Evolutionary conservation across 2,113 vertebrate species (phyloP).

Genomic region (Heterotilapia buettikoferi): DNA sequence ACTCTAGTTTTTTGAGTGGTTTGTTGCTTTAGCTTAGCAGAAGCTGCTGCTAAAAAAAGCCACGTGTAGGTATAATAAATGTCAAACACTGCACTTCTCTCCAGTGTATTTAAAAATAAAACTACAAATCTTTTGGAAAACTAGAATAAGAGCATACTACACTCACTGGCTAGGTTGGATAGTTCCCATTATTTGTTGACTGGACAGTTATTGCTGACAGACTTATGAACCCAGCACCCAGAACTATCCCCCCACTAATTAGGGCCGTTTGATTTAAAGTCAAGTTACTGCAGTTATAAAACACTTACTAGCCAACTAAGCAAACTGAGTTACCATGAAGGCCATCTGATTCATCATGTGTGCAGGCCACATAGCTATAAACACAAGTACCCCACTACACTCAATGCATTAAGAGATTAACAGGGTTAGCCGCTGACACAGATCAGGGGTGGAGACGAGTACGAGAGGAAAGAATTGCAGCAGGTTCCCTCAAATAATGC

Average conservation of each 20-base stretch:
- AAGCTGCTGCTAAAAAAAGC: neutral
- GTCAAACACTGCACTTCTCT: neutral
- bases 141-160: neutral
- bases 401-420: slow-evolving; percentile 68
- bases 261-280: neutral
- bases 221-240: neutral
- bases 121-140: neutral
- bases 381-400: slow-evolving; percentile 6
- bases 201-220: neutral
- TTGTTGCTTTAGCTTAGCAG: neutral
- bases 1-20: neutral
- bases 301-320: neutral
- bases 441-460: slow-evolving; percentile 33
- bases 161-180: neutral
- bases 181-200: neutral
- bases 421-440: slow-evolving; percentile 43
- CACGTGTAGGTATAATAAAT: neutral
- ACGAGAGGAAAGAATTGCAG: slow-evolving; percentile 20
- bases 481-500: slow-evolving; percentile 35
- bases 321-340: slow-evolving; percentile 3
- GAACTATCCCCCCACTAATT: neutral
- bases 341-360: neutral
- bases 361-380: slow-evolving; percentile 10
- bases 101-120: neutral
- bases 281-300: neutral